Evolutionary conservation across 2,888 invertebrate species (phyloP).

Genomic region (Dioctria rufipes): DNA sequence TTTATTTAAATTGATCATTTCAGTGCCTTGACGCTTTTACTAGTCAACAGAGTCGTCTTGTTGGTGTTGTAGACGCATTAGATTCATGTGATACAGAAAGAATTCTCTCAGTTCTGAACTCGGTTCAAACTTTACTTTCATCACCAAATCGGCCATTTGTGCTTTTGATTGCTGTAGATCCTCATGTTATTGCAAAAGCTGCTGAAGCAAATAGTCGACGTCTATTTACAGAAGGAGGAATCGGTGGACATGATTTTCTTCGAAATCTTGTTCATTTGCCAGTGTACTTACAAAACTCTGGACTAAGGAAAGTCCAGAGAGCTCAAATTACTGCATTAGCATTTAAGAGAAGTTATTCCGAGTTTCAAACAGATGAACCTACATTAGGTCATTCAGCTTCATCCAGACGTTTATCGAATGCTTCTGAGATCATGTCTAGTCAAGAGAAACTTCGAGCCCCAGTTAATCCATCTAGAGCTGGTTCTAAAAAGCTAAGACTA

Average conservation of each 20-base stretch:
- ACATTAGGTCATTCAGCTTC: slow-evolving; percentile 75
- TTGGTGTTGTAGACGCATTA: slow-evolving; percentile 96
- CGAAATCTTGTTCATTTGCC: slow-evolving; percentile 98
- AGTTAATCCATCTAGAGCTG: slow-evolving; percentile 71
- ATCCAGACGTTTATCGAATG: slow-evolving; percentile 82
- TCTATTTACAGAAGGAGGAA: slow-evolving; percentile 86
- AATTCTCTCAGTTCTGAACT: slow-evolving; percentile 92
- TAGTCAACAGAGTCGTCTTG: slow-evolving; percentile 92
- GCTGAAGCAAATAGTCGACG: slow-evolving; percentile 91
- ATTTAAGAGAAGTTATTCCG: slow-evolving; percentile 68
- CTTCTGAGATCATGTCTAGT: slow-evolving; percentile 86
- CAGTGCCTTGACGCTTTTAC: slow-evolving; percentile 95
- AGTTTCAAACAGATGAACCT: slow-evolving; percentile 67
- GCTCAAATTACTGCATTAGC: slow-evolving; percentile 84
- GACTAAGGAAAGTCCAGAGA: slow-evolving; percentile 88
- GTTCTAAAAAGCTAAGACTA: slow-evolving; percentile 82
- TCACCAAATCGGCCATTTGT: slow-evolving; percentile 96
- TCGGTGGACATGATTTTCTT: slow-evolving; percentile 95
- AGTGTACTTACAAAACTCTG: slow-evolving; percentile 98
- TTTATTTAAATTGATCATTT: slow-evolving; percentile 63
- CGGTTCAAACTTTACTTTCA: slow-evolving; percentile 95
- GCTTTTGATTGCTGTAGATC: slow-evolving; percentile 96
- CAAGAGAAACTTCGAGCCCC: slow-evolving; percentile 79
- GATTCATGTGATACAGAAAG: slow-evolving; percentile 99
- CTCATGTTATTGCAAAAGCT: slow-evolving; percentile 98